Percentiles rank a stretch among this genome's conserved stretches.
Evolutionary conservation across 2,113 vertebrate genomes (phyloP).

Genomic region (Myrmecobius fasciatus): DNA sequence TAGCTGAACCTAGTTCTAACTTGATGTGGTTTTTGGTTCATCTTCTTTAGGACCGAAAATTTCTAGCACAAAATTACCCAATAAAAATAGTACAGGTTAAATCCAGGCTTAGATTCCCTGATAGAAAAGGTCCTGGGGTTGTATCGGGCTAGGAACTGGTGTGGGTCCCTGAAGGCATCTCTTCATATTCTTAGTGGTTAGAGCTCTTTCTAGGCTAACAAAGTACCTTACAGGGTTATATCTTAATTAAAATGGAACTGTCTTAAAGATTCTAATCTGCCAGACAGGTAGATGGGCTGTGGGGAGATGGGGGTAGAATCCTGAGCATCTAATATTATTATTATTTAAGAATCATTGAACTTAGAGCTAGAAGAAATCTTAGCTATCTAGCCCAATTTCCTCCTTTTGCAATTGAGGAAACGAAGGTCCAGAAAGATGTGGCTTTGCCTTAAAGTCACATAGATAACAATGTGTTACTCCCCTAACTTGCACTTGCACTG

Average conservation of each 20-base stretch:
- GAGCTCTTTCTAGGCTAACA: constrained; percentile 12
- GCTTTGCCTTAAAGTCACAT: neutral
- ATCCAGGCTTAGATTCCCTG: neutral
- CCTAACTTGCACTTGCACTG: neutral
- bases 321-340: constrained; percentile 3
- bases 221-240: neutral
- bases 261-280: neutral
- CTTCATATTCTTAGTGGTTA: neutral
- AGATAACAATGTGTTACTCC: neutral
- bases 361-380: neutral
- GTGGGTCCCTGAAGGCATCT: neutral
- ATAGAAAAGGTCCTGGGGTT: constrained; percentile 14
- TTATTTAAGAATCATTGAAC: neutral
- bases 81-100: neutral
- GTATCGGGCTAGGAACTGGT: neutral
- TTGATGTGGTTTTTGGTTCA: neutral
- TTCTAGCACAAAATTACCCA: neutral
- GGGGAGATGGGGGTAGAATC: constrained; percentile 9
- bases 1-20: too few species aligned
- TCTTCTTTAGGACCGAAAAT: neutral
- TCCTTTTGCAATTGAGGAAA: neutral
- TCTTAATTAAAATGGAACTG: neutral
- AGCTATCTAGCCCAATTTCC: neutral
- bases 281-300: neutral
- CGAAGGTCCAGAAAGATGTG: neutral